Evolutionary conservation across 2,797 vertebrate genomes (phyloP).

Genomic region (Chiroxiphia lanceolata): DNA sequence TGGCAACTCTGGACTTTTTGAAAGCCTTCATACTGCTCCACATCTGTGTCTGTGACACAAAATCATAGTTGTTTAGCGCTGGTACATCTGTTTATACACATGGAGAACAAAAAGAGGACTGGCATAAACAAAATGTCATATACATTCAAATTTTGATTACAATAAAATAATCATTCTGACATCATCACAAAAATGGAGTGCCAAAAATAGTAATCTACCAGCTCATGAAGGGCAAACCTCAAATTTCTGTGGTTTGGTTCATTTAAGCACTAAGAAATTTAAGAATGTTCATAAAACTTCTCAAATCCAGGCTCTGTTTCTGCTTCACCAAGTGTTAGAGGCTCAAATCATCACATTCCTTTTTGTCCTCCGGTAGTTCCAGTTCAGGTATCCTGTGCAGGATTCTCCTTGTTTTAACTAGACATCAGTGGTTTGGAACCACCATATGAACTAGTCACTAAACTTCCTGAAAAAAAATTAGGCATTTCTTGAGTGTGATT

Average conservation of each 20-base stretch:
- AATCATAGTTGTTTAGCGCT: conserved; percentile 65
- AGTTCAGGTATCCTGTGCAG: not conserved
- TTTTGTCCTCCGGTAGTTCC: not conserved
- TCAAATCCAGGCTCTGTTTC: not conserved
- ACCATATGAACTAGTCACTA: not conserved
- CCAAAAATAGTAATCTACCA: conserved; percentile 57
- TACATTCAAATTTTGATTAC: conserved; percentile 71
- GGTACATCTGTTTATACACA: conserved; percentile 71
- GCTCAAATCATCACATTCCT: not conserved
- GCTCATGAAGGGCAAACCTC: conserved; percentile 35
- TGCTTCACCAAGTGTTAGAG: not conserved
- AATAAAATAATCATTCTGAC: conserved; percentile 70
- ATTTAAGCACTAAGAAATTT: conserved; percentile 7
- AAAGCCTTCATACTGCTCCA: conserved; percentile 41
- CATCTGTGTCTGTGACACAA: conserved; percentile 67
- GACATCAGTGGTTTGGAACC: not conserved
- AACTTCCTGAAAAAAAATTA: not conserved
- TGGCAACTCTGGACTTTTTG: conserved; percentile 23
- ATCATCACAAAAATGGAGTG: conserved; percentile 37
- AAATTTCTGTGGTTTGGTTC: conserved; percentile 40
- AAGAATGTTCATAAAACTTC: not conserved
- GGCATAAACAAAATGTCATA: conserved; percentile 75
- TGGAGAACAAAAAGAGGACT: conserved; percentile 70
- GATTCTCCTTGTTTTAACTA: not conserved
- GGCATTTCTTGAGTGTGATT: not conserved